phyloP scores from a whole-genome alignment of 2,888 invertebrate species.

The Drosophila trichaetosa region DNA sequence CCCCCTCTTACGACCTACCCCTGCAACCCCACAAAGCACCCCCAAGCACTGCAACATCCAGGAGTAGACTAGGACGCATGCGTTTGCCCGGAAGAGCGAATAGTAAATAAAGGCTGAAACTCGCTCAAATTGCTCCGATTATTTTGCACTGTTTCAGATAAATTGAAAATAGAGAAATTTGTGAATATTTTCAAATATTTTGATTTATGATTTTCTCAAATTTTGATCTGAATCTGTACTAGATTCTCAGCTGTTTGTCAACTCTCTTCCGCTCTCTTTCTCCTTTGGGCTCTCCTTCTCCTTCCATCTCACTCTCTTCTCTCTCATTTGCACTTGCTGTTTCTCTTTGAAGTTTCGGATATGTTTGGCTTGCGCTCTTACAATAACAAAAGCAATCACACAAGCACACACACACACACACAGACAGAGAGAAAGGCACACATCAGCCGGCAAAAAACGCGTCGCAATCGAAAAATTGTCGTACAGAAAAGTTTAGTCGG shows the following conservation, averaged over 20 bases:
- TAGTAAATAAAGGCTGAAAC: slow-evolving; percentile 11
- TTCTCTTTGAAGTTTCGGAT: slow-evolving; percentile 38
- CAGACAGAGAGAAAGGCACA: slow-evolving; percentile 10
- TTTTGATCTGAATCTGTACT: slow-evolving; percentile 9
- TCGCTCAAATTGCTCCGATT: slow-evolving; percentile 19
- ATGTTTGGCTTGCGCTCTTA: slow-evolving; percentile 23
- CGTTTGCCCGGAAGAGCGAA: slow-evolving; percentile 38
- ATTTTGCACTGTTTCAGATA: background rate
- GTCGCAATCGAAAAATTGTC: slow-evolving; percentile 59
- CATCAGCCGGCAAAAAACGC: slow-evolving; percentile 64
- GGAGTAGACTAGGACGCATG: slow-evolving; percentile 38
- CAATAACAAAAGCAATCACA: slow-evolving; percentile 35
- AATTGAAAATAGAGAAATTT: background rate
- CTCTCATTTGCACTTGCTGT: background rate
- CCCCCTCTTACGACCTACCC: background rate
- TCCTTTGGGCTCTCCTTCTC: background rate
- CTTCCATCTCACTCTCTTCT: slow-evolving; percentile 1
- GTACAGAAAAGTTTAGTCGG: slow-evolving; percentile 71
- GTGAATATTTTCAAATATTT: background rate
- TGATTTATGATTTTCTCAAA: background rate
- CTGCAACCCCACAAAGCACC: background rate
- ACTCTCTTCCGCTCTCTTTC: background rate
- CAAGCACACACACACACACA: slow-evolving; percentile 16
- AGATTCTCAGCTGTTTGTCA: slow-evolving; percentile 2
- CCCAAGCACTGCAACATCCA: background rate